Percentiles rank a stretch among this genome's conserved stretches.
Evolutionary conservation across 2,888 invertebrate genomes (phyloP).

Genomic region (Limnephilus rhombicus): DNA sequence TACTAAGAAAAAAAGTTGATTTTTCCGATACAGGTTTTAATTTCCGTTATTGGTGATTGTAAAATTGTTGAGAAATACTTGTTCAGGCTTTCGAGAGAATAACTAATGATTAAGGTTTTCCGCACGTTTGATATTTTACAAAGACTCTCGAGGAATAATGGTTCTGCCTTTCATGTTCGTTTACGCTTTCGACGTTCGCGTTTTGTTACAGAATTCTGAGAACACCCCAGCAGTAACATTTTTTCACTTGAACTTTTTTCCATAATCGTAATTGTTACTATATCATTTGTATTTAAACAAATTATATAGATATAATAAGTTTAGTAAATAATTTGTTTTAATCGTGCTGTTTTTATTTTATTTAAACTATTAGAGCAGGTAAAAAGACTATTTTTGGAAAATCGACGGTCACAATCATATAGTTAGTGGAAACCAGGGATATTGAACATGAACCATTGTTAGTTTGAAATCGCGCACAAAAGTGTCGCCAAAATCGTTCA

Average conservation of each 20-base stretch:
- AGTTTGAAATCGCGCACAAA: too few relatives aligned
- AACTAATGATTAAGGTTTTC: slow-evolving; percentile 1
- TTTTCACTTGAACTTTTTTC: not conserved
- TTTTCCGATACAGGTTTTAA: not conserved
- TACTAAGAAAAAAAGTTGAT: not conserved
- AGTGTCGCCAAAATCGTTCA: too few relatives aligned
- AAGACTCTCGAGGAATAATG: not conserved
- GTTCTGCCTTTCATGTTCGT: not conserved
- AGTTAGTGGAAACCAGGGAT: too few relatives aligned
- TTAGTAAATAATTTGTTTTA: not conserved
- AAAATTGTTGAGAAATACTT: not conserved
- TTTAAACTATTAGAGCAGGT: not conserved
- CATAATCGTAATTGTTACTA: not conserved
- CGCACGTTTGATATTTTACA: not conserved
- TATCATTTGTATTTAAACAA: not conserved
- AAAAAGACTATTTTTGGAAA: not conserved
- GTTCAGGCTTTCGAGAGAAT: not conserved
- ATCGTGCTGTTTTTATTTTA: not conserved
- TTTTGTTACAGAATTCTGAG: not conserved
- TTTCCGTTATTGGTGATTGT: not conserved
- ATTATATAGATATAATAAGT: not conserved
- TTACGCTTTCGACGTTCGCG: not conserved
- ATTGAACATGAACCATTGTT: too few relatives aligned
- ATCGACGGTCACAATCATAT: not conserved
- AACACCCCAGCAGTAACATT: not conserved